Percentiles rank a stretch among this genome's conserved stretches.
Conservation (phyloP, 2,888 invertebrate genomes). For the Caenorhabditis angaria region DNA sequence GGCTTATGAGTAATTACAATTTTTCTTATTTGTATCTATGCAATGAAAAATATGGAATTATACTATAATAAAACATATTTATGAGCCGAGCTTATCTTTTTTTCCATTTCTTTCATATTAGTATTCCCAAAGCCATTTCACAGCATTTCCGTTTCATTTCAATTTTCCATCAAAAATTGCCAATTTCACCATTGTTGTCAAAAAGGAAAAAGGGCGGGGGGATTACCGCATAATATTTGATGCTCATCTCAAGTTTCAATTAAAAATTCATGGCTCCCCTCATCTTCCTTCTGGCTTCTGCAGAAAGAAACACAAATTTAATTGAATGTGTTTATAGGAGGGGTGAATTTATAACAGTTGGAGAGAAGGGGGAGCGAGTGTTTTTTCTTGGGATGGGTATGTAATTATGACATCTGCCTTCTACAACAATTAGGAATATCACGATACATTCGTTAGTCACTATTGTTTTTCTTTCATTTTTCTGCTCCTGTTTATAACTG, state of each 20-base stretch:
- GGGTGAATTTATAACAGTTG: slow-evolving; percentile 1
- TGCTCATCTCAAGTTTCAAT: slow-evolving; percentile 34
- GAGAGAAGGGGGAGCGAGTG: background rate
- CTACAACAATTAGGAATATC: slow-evolving; percentile 2
- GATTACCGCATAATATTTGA: slow-evolving; percentile 4
- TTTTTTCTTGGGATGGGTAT: background rate
- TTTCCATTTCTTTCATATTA: background rate
- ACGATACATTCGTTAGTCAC: background rate
- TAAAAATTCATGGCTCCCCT: slow-evolving; percentile 36
- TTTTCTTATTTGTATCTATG: too few relatives aligned
- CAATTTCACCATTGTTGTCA: slow-evolving; percentile 2
- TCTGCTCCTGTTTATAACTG: too few relatives aligned
- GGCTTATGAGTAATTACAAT: background rate
- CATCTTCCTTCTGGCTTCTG: background rate
- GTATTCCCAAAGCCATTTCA: background rate
- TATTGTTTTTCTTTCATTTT: background rate
- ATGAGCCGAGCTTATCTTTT: background rate
- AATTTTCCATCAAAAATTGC: background rate
- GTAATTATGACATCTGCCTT: background rate
- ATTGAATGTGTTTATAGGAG: background rate
- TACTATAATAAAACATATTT: too few relatives aligned
- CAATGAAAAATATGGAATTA: too few relatives aligned
- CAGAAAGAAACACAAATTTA: background rate
- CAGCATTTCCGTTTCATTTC: background rate
- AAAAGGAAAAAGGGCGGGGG: background rate